Evolutionary conservation across 92 coral and sea anemone genomes (phyloP).

Genomic region (Epizoanthus rinbou): DNA sequence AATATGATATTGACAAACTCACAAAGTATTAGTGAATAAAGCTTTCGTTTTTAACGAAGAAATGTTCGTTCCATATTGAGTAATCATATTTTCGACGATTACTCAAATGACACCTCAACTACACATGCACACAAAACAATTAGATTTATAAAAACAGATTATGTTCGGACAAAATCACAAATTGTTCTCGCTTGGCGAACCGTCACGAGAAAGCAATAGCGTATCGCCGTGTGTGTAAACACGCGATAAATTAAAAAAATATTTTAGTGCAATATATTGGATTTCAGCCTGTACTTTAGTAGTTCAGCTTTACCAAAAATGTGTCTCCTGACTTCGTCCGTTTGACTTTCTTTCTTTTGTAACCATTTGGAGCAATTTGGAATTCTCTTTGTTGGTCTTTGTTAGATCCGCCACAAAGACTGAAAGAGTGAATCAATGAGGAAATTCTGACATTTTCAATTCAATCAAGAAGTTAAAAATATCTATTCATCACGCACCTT

Average conservation of each 20-base stretch:
- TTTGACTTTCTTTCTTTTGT: background rate
- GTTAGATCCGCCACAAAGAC: no score
- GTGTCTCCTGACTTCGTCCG: background rate
- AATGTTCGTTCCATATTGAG: background rate
- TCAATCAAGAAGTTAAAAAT: no score
- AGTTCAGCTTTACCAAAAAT: no score
- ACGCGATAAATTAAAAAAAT: background rate
- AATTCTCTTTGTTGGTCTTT: constrained; percentile 10
- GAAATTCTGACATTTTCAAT: background rate
- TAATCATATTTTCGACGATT: constrained; percentile 3
- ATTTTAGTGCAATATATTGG: background rate
- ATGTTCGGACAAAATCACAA: constrained; percentile 9
- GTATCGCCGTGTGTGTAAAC: background rate
- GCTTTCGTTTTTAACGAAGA: background rate
- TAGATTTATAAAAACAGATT: constrained; percentile 7
- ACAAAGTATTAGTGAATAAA: background rate
- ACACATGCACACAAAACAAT: background rate
- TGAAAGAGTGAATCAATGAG: background rate
- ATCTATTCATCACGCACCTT: no score
- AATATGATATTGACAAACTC: background rate
- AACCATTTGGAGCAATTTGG: background rate
- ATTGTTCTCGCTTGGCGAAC: background rate
- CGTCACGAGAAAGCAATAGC: background rate
- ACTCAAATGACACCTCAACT: constrained; percentile 26
- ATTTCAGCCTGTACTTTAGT: no score